These are phyloP conservation scores for Brachionichthys hirsutus DNA, from an alignment of 2,113 vertebrate genomes.

Conservation along the genomic window DNA sequence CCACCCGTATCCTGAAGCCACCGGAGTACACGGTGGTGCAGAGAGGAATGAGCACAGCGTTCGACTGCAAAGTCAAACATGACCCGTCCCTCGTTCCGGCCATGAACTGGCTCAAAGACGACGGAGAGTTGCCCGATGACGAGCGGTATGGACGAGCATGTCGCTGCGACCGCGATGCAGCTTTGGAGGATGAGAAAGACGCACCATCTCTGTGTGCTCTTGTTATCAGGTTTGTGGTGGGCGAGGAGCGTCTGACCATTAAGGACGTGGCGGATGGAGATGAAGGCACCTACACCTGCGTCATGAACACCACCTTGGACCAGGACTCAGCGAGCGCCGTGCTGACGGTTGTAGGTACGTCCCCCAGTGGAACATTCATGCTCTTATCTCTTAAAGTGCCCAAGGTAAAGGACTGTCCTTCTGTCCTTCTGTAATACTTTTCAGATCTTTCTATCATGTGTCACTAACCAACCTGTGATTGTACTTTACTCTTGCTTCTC, in stretches of 20 bases:
- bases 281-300: conserved; percentile 89
- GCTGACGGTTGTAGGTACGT: conserved; percentile 92
- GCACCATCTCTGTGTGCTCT: background rate
- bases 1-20: conserved; percentile 91
- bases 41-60: conserved; percentile 81
- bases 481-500: conserved; percentile 79
- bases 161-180: background rate
- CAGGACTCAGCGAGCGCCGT: conserved; percentile 89
- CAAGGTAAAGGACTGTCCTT: background rate
- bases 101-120: conserved; percentile 89
- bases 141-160: conserved; percentile 76
- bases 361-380: background rate
- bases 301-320: conserved; percentile 92
- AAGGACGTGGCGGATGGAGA: conserved; percentile 84
- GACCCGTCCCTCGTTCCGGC: conserved; percentile 83
- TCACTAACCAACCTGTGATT: conserved; percentile 67
- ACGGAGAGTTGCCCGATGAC: conserved; percentile 81
- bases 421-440: background rate
- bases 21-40: conserved; percentile 89
- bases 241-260: conserved; percentile 85
- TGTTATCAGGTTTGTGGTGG: conserved; percentile 83
- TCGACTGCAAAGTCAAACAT: conserved; percentile 93
- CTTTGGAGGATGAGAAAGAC: background rate
- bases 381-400: background rate
- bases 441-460: conserved; percentile 14